Percentiles rank a stretch among this genome's conserved stretches.
Conservation (phyloP, 2,797 vertebrate species). For the Sebastes itinus region DNA sequence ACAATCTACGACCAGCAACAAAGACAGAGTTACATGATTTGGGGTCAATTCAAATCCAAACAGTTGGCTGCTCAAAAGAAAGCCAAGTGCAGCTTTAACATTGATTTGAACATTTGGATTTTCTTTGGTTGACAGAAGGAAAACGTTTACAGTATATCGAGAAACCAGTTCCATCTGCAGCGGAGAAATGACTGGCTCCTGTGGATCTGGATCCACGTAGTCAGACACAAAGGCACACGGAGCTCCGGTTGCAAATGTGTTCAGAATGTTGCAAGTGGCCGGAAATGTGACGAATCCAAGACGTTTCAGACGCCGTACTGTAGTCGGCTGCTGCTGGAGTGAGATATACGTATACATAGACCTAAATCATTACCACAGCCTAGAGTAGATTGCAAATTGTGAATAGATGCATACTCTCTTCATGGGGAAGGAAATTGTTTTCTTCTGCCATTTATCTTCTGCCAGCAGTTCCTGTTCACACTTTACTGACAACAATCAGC, state of each 20-base stretch:
- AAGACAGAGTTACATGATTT: neutral
- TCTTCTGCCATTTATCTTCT: neutral
- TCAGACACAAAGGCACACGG: slow-evolving; percentile 1
- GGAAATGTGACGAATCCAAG: neutral
- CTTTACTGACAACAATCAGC: neutral
- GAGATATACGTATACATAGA: neutral
- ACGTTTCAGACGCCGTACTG: neutral
- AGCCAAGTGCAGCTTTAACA: neutral
- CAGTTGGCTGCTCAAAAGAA: neutral
- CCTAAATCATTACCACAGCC: neutral
- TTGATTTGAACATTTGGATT: neutral
- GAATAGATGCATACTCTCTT: neutral
- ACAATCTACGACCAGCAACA: neutral
- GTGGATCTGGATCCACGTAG: neutral
- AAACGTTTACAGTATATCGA: slow-evolving; percentile 1
- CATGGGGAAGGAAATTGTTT: neutral
- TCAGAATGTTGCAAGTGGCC: neutral
- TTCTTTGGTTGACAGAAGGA: neutral
- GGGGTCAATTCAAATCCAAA: neutral
- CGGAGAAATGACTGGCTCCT: slow-evolving; percentile 1
- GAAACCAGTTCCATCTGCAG: slow-evolving; percentile 23
- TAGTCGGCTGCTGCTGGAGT: neutral
- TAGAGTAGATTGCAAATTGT: neutral
- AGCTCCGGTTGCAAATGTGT: neutral
- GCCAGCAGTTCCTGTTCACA: neutral